Evolutionary conservation across 2,797 vertebrate species (phyloP), one percentile per base, ranked within the genome.

Genomic region (Girardinus metallicus): DNA sequence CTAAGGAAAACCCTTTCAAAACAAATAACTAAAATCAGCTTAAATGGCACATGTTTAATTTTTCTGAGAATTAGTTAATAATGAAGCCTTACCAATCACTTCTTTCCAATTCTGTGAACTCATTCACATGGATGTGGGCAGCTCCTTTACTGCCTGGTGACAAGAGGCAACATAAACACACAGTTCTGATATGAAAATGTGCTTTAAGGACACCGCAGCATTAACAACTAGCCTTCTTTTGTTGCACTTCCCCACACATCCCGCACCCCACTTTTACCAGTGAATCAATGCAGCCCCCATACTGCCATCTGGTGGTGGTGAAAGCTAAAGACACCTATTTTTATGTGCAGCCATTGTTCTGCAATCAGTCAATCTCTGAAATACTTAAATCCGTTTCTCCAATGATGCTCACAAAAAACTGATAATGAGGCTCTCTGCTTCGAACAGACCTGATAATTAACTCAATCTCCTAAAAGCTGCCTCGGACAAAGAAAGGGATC

Each of bases 121-220:
- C 96, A 96, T 96, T 96, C 94, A 97, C 96, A 96, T 96, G 96
- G 95, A 95, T 95, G 96, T 64, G 96, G 95, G 96, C 96, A 91
- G 96, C 96, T 97, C 96, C 96, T 96, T 96, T 98, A 97, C 97
- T 97, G 96, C 97, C 97, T 97, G 96, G 96, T 98, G 95, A 96
- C 95, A 97, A 98, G 89, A 98, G 97, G 96, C 96, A 97, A 98
- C 96, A 96, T 97, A 97, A 97, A 97, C 95, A 97, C 90, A 97
- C 91, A 96, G 78, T 88, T 91, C 90, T 84, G 83, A 85, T 18
- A 77, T 93, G 85, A 91, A 86, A 92, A 75, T 80, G 77, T 85
- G 75, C 41, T 75, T 81, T 68, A 79, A 82, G 36, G 74, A 82
- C 71, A 87, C 83, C 78, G 73, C 80, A 82, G 85, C 70, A 85